These are phyloP conservation scores for Baccha elongata DNA, from an alignment of 2,888 invertebrate genomes.

Conservation along the genomic window DNA sequence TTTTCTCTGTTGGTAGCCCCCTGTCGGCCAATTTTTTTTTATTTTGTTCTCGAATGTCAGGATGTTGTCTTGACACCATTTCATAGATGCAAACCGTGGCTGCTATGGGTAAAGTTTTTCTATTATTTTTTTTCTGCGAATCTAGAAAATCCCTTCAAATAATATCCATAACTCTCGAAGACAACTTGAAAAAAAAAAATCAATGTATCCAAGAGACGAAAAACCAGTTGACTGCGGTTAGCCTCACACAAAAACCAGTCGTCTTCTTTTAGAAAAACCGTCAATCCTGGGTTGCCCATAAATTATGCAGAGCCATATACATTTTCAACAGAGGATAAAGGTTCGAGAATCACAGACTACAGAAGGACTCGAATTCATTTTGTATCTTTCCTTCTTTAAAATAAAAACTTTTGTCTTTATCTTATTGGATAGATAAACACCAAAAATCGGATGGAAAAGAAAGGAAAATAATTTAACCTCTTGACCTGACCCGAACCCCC, in stretches of 20 bases:
- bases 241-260: conserved; percentile 19
- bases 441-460: conserved; percentile 45
- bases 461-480: conserved; percentile 45
- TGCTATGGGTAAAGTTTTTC: conserved; percentile 39
- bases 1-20: conserved; percentile 25
- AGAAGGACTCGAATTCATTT: conserved; percentile 13
- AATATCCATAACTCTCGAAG: conserved; percentile 63
- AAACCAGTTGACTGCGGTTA: conserved; percentile 58
- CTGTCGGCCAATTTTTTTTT: neutral
- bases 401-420: conserved; percentile 38
- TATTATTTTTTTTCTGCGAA: conserved; percentile 12
- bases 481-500: conserved; percentile 1
- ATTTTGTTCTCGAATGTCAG: conserved; percentile 27
- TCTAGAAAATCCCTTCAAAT: conserved; percentile 19
- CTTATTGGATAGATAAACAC: conserved; percentile 55
- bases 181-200: conserved; percentile 55
- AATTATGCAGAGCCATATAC: conserved; percentile 58
- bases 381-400: conserved; percentile 61
- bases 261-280: conserved; percentile 6
- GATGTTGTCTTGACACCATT: conserved; percentile 53
- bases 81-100: conserved; percentile 36
- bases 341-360: conserved; percentile 25
- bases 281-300: conserved; percentile 50
- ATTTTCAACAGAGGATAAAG: neutral
- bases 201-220: conserved; percentile 37